These are phyloP conservation scores for Dichetophora obliterata DNA, from an alignment of 2,888 invertebrate genomes.

Conservation along the genomic window DNA sequence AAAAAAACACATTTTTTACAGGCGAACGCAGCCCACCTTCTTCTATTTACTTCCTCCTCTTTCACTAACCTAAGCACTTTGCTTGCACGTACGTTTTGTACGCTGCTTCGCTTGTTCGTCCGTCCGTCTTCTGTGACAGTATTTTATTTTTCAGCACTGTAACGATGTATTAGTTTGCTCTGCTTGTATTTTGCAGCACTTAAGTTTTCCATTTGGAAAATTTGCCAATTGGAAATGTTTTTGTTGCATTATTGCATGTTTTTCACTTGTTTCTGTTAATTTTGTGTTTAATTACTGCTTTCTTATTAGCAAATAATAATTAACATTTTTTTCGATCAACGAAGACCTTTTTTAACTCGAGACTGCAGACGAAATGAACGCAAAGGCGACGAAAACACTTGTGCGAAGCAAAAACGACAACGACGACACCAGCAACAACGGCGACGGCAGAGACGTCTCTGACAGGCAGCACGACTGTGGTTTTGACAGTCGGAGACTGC, in stretches of 20 bases:
- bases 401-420: conserved; percentile 4
- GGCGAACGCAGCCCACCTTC: background rate
- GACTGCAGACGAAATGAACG: conserved; percentile 13
- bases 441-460: background rate
- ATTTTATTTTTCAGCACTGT: background rate
- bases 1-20: background rate
- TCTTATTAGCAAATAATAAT: conserved; percentile 19
- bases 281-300: background rate
- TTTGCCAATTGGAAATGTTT: conserved; percentile 7
- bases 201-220: background rate
- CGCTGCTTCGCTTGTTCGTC: background rate
- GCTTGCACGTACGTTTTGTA: background rate
- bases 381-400: conserved; percentile 28
- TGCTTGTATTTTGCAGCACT: background rate
- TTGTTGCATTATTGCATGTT: background rate
- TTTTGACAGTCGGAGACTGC: background rate
- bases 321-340: background rate
- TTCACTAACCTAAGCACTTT: background rate
- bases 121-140: conserved; percentile 9
- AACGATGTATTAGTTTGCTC: background rate
- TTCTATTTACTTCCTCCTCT: background rate
- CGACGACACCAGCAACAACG: background rate
- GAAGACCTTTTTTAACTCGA: conserved; percentile 1
- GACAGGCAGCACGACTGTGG: background rate
- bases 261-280: background rate